These are phyloP conservation scores for Mormyrus iriodes DNA, from an alignment of 2,113 vertebrate species.

Conservation along the genomic window DNA sequence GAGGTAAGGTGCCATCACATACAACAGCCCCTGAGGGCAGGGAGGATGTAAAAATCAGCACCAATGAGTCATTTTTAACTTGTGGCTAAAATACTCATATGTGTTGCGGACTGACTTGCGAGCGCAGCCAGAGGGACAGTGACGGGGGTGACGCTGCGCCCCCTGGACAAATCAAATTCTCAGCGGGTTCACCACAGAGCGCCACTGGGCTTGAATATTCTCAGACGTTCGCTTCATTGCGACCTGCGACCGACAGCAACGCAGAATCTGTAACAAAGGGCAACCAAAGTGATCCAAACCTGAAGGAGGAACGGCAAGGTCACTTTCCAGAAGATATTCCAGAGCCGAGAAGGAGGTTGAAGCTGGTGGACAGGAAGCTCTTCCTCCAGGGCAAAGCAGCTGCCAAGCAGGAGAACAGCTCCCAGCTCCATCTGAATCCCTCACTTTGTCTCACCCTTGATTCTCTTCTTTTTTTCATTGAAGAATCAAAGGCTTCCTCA, in stretches of 20 bases:
- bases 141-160: not conserved
- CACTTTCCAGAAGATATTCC: constrained; percentile 9
- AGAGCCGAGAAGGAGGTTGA: not conserved
- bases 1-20: not conserved
- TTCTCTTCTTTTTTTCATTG: not conserved
- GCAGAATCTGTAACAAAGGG: not conserved
- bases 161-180: not conserved
- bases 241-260: not conserved
- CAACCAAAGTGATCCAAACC: not conserved
- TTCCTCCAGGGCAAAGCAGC: not conserved
- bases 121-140: not conserved
- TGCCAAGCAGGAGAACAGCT: not conserved
- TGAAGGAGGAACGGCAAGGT: not conserved
- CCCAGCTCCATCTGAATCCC: not conserved
- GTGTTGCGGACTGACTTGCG: not conserved
- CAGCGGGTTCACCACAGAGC: not conserved
- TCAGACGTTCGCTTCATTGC: not conserved
- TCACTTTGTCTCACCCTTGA: not conserved
- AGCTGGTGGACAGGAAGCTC: not conserved
- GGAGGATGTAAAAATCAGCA: not conserved
- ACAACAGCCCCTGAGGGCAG: not conserved
- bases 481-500: not conserved
- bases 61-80: not conserved
- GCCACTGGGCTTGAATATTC: not conserved
- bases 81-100: not conserved